A percentile compares a stretch with the other conserved stretches of the same genome.
Conservation (phyloP, 2,113 vertebrate genomes). For the Nanger granti region DNA sequence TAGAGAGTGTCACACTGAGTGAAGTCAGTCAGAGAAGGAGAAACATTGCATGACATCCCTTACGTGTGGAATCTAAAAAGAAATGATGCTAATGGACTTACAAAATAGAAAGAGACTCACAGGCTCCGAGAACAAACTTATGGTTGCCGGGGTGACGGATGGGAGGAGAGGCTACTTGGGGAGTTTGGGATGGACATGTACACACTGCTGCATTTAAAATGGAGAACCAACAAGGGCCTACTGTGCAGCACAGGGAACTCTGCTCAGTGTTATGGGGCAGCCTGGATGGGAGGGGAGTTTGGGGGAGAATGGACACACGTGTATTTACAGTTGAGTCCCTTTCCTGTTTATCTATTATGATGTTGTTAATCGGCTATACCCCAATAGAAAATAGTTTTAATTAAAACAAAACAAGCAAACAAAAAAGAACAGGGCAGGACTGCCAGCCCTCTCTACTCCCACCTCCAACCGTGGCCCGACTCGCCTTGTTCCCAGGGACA, state of each 20-base stretch:
- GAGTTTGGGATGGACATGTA: not conserved
- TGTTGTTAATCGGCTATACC: not conserved
- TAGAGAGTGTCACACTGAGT: not conserved
- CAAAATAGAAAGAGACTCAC: not conserved
- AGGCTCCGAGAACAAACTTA: not conserved
- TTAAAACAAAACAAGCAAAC: not conserved
- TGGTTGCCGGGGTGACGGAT: fast-evolving
- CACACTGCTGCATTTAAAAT: not conserved
- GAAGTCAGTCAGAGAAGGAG: not conserved
- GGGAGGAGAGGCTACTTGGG: not conserved
- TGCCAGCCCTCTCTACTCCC: not conserved
- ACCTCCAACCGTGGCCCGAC: not conserved
- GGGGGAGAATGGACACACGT: not conserved
- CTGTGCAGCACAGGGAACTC: not conserved
- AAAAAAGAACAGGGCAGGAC: not conserved
- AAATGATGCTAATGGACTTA: not conserved
- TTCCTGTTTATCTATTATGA: not conserved
- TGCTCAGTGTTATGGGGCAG: not conserved
- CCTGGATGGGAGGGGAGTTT: not conserved
- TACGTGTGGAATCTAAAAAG: not conserved
- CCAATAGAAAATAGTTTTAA: not conserved
- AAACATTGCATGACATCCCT: not conserved
- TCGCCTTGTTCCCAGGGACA: not conserved
- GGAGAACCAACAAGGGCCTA: not conserved
- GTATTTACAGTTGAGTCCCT: not conserved